Percentiles rank a stretch among this genome's conserved stretches.
Evolutionary conservation across 1,140 invertebrate genomes (phyloP).

Genomic region (Trissolcus basalis): DNA sequence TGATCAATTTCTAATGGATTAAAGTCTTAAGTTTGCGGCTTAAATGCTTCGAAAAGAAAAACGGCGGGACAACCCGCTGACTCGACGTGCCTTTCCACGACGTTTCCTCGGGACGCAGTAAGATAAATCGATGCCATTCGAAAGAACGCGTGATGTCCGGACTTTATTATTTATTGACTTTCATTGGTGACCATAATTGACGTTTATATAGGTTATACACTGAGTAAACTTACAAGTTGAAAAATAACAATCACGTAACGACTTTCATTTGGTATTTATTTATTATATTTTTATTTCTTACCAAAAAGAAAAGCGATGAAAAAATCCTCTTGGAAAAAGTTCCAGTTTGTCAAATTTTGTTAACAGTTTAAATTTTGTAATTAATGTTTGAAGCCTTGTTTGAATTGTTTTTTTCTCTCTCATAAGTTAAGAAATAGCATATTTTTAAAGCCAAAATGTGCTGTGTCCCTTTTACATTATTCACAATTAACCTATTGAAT

Average conservation of each 20-base stretch:
- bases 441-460: too few relatives aligned
- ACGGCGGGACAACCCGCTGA: slow-evolving; percentile 56
- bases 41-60: slow-evolving; percentile 59
- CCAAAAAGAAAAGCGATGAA: too few relatives aligned
- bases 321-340: too few relatives aligned
- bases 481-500: slow-evolving; percentile 26
- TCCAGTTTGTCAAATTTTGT: too few relatives aligned
- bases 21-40: slow-evolving; percentile 58
- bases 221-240: too few relatives aligned
- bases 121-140: slow-evolving; percentile 49
- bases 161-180: slow-evolving; percentile 44
- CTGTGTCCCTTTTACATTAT: slow-evolving; percentile 5
- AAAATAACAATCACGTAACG: too few relatives aligned
- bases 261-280: too few relatives aligned
- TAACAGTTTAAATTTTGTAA: too few relatives aligned
- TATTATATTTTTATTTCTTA: too few relatives aligned
- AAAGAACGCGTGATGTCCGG: slow-evolving; percentile 11
- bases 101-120: slow-evolving; percentile 19
- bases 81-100: slow-evolving; percentile 48
- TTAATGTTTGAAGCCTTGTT: too few relatives aligned
- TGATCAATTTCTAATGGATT: slow-evolving; percentile 61
- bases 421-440: slow-evolving; percentile 6
- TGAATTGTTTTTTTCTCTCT: slow-evolving; percentile 11
- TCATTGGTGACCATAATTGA: slow-evolving; percentile 36
- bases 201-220: slow-evolving; percentile 16